Base-by-base conservation (phyloP, 2,113 vertebrate species). In the Rhinolophus ferrumequinum region DNA sequence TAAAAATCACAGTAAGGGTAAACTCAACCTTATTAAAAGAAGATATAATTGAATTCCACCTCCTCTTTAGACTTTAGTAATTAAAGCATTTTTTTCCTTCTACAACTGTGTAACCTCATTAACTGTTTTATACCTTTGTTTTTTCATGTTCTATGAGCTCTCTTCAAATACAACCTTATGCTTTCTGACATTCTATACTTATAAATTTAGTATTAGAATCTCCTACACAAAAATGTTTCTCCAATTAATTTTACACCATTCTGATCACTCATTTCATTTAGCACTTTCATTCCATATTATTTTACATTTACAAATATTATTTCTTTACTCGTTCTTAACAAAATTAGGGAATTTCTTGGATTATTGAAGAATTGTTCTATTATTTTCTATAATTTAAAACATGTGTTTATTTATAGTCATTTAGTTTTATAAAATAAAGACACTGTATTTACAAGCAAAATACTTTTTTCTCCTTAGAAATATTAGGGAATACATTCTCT, bases 1-100 rank as follows among this genome's bases (percentile, higher is more conserved):
- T 35, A 88, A 93, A 96, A 41, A 91, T 6, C 15, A 85, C 62
- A 80, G 21, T 50, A 72, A 93, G 95, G n/a, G 12, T 85, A 93
- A 81, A 56, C 5, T 41, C 2, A 5, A 81, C 24, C 11, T 77
- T 88, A 64, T 73, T 47, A 82, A 95, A 47, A 41, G 7, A 7
- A 85, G 14, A 76, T 58, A 69, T 33, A 84, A 82, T 80, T 90
- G 79, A 87, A 80, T 97, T 77, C 2, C 9, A 66, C 18, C 7
- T 56, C 79, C 33, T 70, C n/a, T 82, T 66, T 66, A 66, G 15
- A 52, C 6, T 26, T 80, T 28, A 54, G 60, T 80, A 85, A 86
- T 72, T 72, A 60, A 93, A 86, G 16, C 6, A 70, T n/a, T 60
- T 28, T 54, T 30, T 81, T 90, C 15, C 80, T 88, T 86, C 86